These are phyloP conservation scores for Fabriciana adippe DNA, from an alignment of 2,888 invertebrate genomes.

Conservation along the genomic window DNA sequence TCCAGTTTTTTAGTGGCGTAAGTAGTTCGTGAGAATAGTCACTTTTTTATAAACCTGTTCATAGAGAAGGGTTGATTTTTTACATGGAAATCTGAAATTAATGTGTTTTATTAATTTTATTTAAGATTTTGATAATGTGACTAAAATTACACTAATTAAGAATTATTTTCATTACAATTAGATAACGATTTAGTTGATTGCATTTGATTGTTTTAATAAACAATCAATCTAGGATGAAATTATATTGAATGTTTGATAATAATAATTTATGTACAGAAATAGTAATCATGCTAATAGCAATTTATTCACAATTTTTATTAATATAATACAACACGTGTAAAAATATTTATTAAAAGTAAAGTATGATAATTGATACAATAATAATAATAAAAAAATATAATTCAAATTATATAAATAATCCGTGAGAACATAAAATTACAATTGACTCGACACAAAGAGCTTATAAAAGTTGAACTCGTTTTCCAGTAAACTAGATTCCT, in stretches of 20 bases:
- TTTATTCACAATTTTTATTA: too few species aligned
- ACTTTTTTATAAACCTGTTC: slow-evolving; percentile 36
- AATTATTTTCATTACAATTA: too few species aligned
- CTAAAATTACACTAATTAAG: not conserved
- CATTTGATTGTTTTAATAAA: too few species aligned
- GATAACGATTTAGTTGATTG: too few species aligned
- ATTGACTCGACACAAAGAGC: not conserved
- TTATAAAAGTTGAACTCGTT: slow-evolving; percentile 33
- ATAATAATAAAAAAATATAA: not conserved
- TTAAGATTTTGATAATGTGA: not conserved
- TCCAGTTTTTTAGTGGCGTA: slow-evolving; percentile 23
- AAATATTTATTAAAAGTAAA: too few species aligned
- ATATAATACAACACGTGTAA: too few species aligned
- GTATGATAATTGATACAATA: not conserved
- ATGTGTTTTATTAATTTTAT: not conserved
- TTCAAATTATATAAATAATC: not conserved
- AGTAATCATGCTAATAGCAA: too few species aligned
- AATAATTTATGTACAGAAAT: too few species aligned
- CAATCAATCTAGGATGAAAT: too few species aligned
- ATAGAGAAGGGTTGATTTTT: slow-evolving; percentile 1
- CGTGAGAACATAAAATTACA: slow-evolving; percentile 1
- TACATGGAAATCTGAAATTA: not conserved
- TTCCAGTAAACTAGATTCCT: slow-evolving; percentile 52
- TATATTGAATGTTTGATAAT: too few species aligned
- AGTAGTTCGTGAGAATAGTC: slow-evolving; percentile 33